phyloP scores from a whole-genome alignment of 2,113 vertebrate genomes.

The Xenotilapia leptura region DNA sequence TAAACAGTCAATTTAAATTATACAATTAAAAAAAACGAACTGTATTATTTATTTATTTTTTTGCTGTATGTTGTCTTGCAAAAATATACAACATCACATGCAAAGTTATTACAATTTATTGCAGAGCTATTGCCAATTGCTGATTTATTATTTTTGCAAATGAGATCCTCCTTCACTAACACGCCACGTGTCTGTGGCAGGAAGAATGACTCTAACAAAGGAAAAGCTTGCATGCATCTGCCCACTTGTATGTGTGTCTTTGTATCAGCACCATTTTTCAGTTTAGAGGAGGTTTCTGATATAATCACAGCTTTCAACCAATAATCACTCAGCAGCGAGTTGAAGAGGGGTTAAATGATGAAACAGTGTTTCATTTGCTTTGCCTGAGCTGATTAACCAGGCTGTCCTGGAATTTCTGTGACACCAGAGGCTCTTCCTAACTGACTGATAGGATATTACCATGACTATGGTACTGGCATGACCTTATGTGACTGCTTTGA shows the following conservation, averaged over 20 bases:
- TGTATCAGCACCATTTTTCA: background rate
- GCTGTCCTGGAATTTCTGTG: background rate
- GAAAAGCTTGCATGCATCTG: background rate
- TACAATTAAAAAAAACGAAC: fast-evolving
- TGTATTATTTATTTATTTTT: background rate
- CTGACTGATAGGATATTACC: background rate
- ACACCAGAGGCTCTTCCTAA: background rate
- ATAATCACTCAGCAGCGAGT: background rate
- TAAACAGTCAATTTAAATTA: background rate
- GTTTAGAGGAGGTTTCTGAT: background rate
- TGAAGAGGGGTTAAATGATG: background rate
- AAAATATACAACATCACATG: background rate
- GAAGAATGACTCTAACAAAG: background rate
- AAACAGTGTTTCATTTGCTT: background rate
- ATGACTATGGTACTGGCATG: background rate
- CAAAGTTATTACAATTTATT: background rate
- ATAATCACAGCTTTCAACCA: background rate
- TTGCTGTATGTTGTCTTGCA: background rate
- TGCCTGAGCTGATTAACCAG: background rate
- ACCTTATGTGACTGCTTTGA: background rate
- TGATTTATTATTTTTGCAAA: background rate
- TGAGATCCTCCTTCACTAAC: background rate
- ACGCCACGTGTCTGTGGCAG: background rate
- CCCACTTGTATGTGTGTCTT: background rate
- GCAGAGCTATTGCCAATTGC: background rate